These are phyloP conservation scores for Meloidogyne exigua DNA, from an alignment of 1,140 invertebrate species.

Conservation along the genomic window DNA sequence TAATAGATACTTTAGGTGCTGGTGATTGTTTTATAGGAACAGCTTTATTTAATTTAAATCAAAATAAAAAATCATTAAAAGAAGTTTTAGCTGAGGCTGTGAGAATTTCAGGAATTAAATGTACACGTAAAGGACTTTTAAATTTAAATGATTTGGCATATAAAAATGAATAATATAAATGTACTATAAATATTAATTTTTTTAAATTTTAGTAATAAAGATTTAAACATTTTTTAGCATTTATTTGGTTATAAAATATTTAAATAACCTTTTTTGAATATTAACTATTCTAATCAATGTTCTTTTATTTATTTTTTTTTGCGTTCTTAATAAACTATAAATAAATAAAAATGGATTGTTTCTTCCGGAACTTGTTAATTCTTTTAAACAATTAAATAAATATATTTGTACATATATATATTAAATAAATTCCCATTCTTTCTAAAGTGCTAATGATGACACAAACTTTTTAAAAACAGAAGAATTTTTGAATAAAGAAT, in stretches of 20 bases:
- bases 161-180: neutral
- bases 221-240: too few relatives aligned
- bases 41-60: constrained; percentile 29
- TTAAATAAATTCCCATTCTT: too few relatives aligned
- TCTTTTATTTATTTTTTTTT: too few relatives aligned
- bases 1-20: constrained; percentile 45
- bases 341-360: neutral
- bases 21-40: constrained; percentile 44
- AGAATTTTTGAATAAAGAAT: too few relatives aligned
- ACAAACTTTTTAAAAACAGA: too few relatives aligned
- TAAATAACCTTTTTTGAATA: too few relatives aligned
- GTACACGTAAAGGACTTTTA: constrained; percentile 32
- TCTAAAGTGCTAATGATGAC: too few relatives aligned
- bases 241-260: too few relatives aligned
- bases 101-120: constrained; percentile 35
- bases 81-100: constrained; percentile 31
- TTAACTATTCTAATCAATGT: too few relatives aligned
- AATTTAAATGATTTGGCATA: constrained; percentile 67
- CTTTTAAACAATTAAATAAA: neutral
- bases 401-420: too few relatives aligned
- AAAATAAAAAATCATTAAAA: constrained; percentile 14
- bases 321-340: too few relatives aligned
- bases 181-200: neutral
- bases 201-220: neutral
- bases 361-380: neutral